These are phyloP conservation scores for Lepidochrysops patricia DNA, from an alignment of 2,888 invertebrate species.

Conservation along the genomic window DNA sequence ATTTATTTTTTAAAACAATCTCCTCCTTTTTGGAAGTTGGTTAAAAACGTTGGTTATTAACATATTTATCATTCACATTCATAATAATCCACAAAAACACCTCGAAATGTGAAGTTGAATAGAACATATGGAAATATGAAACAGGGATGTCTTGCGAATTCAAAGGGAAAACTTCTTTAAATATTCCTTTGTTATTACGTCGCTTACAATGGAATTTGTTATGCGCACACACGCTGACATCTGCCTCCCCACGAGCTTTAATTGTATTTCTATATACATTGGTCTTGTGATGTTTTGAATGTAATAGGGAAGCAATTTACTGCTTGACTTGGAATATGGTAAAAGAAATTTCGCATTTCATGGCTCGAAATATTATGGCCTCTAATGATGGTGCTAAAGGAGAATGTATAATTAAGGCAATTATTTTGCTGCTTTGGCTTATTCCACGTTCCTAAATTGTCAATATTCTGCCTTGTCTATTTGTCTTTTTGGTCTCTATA, in stretches of 20 bases:
- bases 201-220: constrained; percentile 4
- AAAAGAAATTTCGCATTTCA: no score
- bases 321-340: no score
- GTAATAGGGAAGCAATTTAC: background rate
- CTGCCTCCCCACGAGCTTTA: background rate
- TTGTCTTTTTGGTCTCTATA: no score
- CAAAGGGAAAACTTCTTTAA: constrained; percentile 9
- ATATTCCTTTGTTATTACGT: constrained; percentile 7
- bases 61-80: background rate
- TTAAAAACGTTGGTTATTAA: no score
- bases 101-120: background rate
- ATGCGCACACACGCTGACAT: background rate
- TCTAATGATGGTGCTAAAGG: no score
- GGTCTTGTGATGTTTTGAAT: background rate
- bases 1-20: no score
- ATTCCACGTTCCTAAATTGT: no score
- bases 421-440: no score
- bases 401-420: no score
- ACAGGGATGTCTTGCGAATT: background rate
- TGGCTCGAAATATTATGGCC: no score
- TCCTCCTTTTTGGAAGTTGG: no score
- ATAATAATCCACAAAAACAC: background rate
- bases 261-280: background rate
- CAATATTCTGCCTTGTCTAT: no score
- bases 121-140: background rate